Evolutionary conservation across 2,113 vertebrate species (phyloP).

Genomic region (Callopanchax toddi): DNA sequence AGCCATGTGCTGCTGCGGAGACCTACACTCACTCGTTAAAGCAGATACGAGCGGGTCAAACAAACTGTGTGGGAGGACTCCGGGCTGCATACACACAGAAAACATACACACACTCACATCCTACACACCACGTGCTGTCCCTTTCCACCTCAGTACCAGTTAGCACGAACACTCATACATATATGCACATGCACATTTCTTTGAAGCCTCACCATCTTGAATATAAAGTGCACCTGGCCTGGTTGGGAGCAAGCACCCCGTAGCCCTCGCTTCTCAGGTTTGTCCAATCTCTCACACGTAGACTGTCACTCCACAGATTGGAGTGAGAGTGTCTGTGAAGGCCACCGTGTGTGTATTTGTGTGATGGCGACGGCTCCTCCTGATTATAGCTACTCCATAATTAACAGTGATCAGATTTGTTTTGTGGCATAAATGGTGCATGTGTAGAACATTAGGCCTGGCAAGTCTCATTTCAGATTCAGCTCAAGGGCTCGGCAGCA

Average conservation of each 20-base stretch:
- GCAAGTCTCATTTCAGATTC: slow-evolving; percentile 94
- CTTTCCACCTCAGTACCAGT: slow-evolving; percentile 37
- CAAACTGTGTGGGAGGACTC: slow-evolving; percentile 74
- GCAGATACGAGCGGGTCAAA: slow-evolving; percentile 73
- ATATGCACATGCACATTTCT: slow-evolving; percentile 46
- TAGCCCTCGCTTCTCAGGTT: slow-evolving; percentile 28
- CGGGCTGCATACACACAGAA: slow-evolving; percentile 43
- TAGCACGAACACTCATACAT: slow-evolving; percentile 51
- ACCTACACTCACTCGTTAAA: slow-evolving; percentile 56
- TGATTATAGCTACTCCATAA: slow-evolving; percentile 96
- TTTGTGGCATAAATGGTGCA: slow-evolving; percentile 99
- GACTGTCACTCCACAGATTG: slow-evolving; percentile 28
- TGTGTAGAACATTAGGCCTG: slow-evolving; percentile 98
- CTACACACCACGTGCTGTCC: slow-evolving; percentile 54
- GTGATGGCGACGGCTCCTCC: slow-evolving; percentile 66
- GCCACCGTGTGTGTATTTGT: slow-evolving; percentile 6
- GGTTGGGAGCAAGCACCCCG: slow-evolving; percentile 32
- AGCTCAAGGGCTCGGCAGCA: slow-evolving; percentile 97
- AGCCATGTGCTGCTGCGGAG: slow-evolving; percentile 94
- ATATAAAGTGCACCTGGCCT: slow-evolving; percentile 62
- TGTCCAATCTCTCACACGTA: slow-evolving; percentile 33
- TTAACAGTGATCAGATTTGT: slow-evolving; percentile 99
- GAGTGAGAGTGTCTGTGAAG: slow-evolving; percentile 27
- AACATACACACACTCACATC: slow-evolving; percentile 42
- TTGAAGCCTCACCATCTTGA: slow-evolving; percentile 59